Evolutionary conservation across 23 tunicate species (phyloP).

Genomic region (Clavelina lepadiformis): DNA sequence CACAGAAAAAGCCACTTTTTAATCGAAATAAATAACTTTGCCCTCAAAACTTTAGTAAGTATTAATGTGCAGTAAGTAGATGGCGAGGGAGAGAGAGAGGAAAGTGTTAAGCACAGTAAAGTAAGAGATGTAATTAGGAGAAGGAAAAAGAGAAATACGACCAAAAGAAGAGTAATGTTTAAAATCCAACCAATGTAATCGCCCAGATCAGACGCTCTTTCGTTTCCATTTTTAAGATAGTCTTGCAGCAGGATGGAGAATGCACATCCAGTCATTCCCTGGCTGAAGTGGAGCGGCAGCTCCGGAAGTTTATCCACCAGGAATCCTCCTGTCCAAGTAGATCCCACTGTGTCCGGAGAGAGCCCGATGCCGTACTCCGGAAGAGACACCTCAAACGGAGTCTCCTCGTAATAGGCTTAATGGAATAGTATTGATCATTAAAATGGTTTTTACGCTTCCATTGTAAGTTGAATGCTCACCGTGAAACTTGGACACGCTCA

Average conservation of each 20-base stretch:
- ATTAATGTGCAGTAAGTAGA: no score
- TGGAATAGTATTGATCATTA: no score
- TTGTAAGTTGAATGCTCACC: no score
- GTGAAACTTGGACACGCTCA: constrained; percentile 7
- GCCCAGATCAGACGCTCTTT: not conserved
- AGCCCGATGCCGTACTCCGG: constrained; percentile 30
- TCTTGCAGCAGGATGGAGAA: constrained; percentile 29
- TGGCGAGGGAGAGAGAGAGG: no score
- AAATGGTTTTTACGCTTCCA: no score
- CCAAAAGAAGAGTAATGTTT: no score
- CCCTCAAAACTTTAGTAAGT: no score
- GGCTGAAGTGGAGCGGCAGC: constrained; percentile 30
- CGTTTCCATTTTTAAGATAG: constrained; percentile 17
- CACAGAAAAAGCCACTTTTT: no score
- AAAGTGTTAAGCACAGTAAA: no score
- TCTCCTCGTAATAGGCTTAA: constrained; percentile 22
- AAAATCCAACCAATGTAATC: constrained; percentile 13
- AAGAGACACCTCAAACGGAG: constrained; percentile 25
- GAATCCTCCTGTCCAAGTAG: constrained; percentile 17
- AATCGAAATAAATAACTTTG: no score
- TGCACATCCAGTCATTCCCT: constrained; percentile 48
- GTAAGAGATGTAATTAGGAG: no score
- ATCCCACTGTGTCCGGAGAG: constrained; percentile 6
- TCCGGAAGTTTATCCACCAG: constrained; percentile 13
- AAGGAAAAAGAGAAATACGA: no score